Evolutionary conservation across 2,888 invertebrate genomes (phyloP), one percentile per base, ranked within the genome.

Genomic region (Athripsodes cinereus): DNA sequence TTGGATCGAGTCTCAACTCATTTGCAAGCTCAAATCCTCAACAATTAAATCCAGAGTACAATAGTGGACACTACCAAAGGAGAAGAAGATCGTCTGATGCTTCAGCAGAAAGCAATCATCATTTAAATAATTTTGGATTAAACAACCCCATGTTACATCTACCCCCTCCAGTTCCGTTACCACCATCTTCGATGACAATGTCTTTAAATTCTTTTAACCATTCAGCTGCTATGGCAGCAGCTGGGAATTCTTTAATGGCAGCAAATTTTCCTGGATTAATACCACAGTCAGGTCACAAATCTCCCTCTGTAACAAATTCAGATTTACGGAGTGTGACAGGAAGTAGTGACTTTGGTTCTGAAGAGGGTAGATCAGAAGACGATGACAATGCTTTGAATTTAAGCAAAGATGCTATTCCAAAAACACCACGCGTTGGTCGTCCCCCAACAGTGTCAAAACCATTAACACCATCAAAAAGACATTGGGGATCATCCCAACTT

Each of bases 381-480:
- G 76, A 78, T 35, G 76, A 76, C 56, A 78, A 74, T 62, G 74
- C 75, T 40, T 69, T 79, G 2, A 79, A 79, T 65, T 67, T 79
- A 60, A 79, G 78, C 60, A 79, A 79, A 70, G 78, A 79, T 59
- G 71, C 75, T 1, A 53, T 62, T n/a, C 58, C 64, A n/a, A 64
- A 65, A 73, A 72, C 63, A 67, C 73, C 46, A 73, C 74, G 70
- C 56, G 67, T 67, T 52, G 72, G 77, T 19, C 79, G 80, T 69
- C 78, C 78, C 46, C 72, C 76, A 65, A 74, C 82, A 64, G 71
- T 81, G 52, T 77, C 85, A 22, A 88, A 88, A 72, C 82, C 86
- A 11, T 79, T 85, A 52, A 85, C 87, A 44, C 88, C 88, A 18
- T 87, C 88, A 1, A 92, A 92, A 72, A 81, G 90, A 26, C 90